Evolutionary conservation across 2,888 invertebrate species (phyloP).

Genomic region (Malacosoma neustria): DNA sequence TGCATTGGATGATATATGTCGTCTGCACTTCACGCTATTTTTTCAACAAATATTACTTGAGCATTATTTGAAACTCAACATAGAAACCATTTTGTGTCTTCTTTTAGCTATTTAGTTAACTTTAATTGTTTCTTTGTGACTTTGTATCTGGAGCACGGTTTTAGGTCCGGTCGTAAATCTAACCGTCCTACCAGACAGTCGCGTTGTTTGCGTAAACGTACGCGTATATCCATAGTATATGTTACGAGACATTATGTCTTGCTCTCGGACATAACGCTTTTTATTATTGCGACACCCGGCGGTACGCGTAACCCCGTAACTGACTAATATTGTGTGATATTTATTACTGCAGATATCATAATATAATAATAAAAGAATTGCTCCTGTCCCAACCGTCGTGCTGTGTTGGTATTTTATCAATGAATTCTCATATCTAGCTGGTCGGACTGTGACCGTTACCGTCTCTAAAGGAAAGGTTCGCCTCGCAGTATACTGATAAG

Average conservation of each 20-base stretch:
- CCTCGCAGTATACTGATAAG: not conserved
- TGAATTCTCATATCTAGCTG: conserved; percentile 11
- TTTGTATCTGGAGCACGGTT: conserved; percentile 20
- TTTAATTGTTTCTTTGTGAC: not conserved
- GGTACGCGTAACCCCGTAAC: conserved; percentile 10
- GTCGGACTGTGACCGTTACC: not conserved
- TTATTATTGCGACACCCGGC: conserved; percentile 28
- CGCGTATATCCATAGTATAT: conserved; percentile 19
- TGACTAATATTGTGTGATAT: conserved; percentile 16
- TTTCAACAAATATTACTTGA: no score
- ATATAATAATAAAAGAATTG: not conserved
- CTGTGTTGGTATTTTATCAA: not conserved
- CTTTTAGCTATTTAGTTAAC: not conserved
- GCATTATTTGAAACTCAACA: no score
- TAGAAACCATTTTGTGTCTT: no score
- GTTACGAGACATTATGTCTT: conserved; percentile 16
- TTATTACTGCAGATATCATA: conserved; percentile 12
- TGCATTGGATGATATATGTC: no score
- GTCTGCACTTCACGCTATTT: no score
- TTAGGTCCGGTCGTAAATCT: conserved; percentile 25
- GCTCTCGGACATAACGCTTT: conserved; percentile 11
- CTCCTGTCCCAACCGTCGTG: not conserved
- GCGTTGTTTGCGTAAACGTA: conserved; percentile 27
- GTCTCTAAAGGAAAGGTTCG: conserved; percentile 2
- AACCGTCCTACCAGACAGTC: conserved; percentile 14